Conservation (phyloP, 1,140 invertebrate species). For the Pogonognathellus flavescens region DNA sequence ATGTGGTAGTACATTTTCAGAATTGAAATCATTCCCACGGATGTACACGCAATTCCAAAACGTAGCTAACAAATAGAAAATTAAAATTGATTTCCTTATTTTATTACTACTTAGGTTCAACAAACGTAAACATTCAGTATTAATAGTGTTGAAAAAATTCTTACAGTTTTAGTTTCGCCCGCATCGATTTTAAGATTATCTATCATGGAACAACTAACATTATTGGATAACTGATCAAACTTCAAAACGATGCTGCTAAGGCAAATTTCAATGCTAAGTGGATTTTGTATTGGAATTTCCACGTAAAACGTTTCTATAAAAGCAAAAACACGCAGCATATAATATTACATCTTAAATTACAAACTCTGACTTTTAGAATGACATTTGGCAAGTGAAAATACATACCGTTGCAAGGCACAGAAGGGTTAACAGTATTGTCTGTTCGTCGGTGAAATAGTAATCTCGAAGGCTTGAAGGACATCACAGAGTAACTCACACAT, state of each 20-base stretch:
- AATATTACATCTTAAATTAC: neutral
- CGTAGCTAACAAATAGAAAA: conserved; percentile 50
- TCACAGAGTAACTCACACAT: conserved; percentile 78
- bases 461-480: conserved; percentile 83
- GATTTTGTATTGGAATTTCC: conserved; percentile 82
- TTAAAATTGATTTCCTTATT: conserved; percentile 67
- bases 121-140: no score
- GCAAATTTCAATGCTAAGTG: conserved; percentile 81
- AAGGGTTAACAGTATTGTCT: conserved; percentile 77
- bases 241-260: conserved; percentile 82
- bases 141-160: conserved; percentile 71
- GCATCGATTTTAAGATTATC: conserved; percentile 48
- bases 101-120: no score
- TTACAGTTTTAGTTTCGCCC: conserved; percentile 59
- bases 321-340: neutral
- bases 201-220: conserved; percentile 64
- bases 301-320: conserved; percentile 85
- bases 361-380: neutral
- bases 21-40: conserved; percentile 47
- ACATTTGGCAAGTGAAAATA: neutral
- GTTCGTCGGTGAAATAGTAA: conserved; percentile 75
- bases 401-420: conserved; percentile 77
- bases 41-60: conserved; percentile 48
- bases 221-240: conserved; percentile 75
- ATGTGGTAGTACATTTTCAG: conserved; percentile 77